These are phyloP conservation scores for Trichechus manatus DNA, from an alignment of 2,113 vertebrate species.

Conservation along the genomic window DNA sequence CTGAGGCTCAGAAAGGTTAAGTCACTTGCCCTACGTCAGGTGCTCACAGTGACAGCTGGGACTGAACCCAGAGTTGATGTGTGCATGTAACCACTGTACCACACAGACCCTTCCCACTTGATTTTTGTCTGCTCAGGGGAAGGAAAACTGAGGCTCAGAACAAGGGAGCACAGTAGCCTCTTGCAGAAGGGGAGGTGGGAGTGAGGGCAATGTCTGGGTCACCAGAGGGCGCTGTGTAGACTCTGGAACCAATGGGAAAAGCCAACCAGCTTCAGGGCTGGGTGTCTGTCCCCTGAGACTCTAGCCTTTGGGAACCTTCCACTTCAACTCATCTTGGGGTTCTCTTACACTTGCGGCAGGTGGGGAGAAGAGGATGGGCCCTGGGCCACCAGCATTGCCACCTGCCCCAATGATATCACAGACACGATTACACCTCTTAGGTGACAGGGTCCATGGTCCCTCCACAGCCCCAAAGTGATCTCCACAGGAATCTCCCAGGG, in stretches of 20 bases:
- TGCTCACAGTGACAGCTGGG: background rate
- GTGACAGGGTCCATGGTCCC: no score
- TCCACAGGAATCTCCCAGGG: background rate
- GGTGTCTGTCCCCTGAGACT: background rate
- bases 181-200: background rate
- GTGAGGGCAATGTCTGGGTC: background rate
- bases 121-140: background rate
- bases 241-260: background rate
- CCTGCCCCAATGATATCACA: background rate
- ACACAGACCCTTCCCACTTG: background rate
- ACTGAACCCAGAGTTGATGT: background rate
- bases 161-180: background rate
- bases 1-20: background rate
- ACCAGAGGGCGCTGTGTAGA: background rate
- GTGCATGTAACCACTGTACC: rapidly evolving
- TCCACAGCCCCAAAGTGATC: background rate
- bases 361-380: background rate
- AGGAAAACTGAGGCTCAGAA: background rate
- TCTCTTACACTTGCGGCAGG: background rate
- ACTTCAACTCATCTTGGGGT: background rate
- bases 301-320: background rate
- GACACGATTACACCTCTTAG: background rate
- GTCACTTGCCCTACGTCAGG: background rate
- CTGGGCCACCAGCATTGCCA: background rate
- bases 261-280: background rate